phyloP scores from a whole-genome alignment of 53 echinoderm and acorn worm species.

The Arbacia lixula region DNA sequence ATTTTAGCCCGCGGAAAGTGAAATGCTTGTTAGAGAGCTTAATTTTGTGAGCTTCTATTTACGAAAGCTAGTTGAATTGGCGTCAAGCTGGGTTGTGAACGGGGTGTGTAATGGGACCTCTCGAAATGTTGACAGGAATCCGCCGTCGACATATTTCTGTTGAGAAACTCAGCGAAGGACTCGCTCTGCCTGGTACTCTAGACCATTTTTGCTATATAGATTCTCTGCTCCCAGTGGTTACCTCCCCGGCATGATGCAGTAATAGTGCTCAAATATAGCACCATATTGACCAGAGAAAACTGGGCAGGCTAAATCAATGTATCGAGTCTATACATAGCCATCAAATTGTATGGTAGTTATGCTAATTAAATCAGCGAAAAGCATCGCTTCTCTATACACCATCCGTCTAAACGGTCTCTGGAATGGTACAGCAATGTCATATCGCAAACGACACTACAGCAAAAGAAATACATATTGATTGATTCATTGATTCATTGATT shows the following conservation, averaged over 20 bases:
- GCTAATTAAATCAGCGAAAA: no score
- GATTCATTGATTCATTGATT: no score
- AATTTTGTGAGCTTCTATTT: constrained; percentile 19
- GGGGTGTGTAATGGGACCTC: constrained; percentile 11
- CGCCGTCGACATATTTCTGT: constrained; percentile 3
- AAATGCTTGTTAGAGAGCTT: constrained; percentile 9
- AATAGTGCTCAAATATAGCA: no score
- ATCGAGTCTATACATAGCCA: no score
- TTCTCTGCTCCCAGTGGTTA: background rate
- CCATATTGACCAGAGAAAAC: no score
- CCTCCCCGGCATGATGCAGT: background rate
- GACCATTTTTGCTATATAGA: background rate
- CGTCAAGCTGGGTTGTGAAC: constrained; percentile 37
- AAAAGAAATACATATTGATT: no score
- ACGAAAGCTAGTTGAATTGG: constrained; percentile 32
- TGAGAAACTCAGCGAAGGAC: background rate
- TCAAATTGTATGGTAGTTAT: no score
- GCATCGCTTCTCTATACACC: no score
- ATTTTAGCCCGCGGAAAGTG: constrained; percentile 38
- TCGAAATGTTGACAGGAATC: background rate
- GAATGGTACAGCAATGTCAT: no score
- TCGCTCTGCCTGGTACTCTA: background rate
- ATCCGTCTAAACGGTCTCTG: no score
- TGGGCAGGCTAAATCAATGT: no score
- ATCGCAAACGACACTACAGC: no score